Evolutionary conservation across 2,113 vertebrate species (phyloP).

Genomic region (Tetrao urogallus): DNA sequence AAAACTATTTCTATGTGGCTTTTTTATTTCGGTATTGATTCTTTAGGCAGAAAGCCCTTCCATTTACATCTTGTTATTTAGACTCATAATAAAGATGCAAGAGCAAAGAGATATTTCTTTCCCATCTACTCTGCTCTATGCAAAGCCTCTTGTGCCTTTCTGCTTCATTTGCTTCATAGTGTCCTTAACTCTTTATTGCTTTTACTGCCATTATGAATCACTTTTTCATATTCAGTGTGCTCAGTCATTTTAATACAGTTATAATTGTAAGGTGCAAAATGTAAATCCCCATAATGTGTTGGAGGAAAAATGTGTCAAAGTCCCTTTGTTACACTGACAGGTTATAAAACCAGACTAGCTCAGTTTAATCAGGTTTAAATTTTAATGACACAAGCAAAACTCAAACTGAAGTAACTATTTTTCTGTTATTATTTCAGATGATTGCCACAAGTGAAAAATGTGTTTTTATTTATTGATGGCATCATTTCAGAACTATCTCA

Average conservation of each 20-base stretch:
- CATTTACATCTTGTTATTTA: constrained; percentile 42
- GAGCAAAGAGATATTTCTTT: neutral
- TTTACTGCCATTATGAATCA: constrained; percentile 53
- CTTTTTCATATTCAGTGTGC: constrained; percentile 18
- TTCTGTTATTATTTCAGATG: constrained; percentile 43
- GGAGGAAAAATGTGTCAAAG: constrained; percentile 64
- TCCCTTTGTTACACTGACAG: constrained; percentile 60
- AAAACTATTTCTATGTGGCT: constrained; percentile 18
- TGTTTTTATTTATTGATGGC: constrained; percentile 24
- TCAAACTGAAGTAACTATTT: constrained; percentile 5
- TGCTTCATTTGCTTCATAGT: constrained; percentile 43
- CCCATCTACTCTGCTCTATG: constrained; percentile 3
- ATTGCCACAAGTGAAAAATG: neutral
- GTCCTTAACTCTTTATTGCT: constrained; percentile 54
- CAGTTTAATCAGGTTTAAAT: constrained; percentile 67
- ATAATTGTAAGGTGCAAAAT: constrained; percentile 68
- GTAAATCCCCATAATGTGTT: constrained; percentile 55
- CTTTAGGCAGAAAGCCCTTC: neutral
- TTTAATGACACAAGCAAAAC: constrained; percentile 70
- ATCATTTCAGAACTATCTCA: neutral
- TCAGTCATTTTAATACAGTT: constrained; percentile 64
- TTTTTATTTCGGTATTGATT: constrained; percentile 59
- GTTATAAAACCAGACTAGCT: constrained; percentile 63
- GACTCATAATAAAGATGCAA: constrained; percentile 23
- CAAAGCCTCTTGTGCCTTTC: neutral